Evolutionary conservation across 2,113 vertebrate genomes (phyloP).

Genomic region (Leptosomus discolor): DNA sequence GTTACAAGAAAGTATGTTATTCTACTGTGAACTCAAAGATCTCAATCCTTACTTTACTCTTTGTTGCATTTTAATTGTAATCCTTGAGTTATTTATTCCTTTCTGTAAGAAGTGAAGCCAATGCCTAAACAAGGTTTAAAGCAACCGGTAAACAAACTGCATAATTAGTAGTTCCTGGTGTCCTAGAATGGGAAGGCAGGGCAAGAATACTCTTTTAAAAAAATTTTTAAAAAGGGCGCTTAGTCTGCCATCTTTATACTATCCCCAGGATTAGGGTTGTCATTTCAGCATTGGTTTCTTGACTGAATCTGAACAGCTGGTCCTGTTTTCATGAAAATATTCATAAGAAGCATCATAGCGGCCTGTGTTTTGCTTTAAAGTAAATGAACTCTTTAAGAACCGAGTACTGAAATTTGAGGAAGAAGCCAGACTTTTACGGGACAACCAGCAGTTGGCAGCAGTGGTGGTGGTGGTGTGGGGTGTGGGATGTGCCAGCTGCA

Average conservation of each 20-base stretch:
- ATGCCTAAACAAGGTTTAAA: not conserved
- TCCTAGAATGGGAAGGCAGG: not conserved
- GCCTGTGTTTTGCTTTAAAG: not conserved
- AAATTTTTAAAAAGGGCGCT: not conserved
- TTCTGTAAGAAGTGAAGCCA: not conserved
- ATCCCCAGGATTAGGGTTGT: not conserved
- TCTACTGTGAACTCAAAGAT: not conserved
- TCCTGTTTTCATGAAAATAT: constrained; percentile 25
- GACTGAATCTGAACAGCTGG: not conserved
- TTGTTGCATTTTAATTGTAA: not conserved
- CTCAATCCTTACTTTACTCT: not conserved
- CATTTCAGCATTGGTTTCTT: not conserved
- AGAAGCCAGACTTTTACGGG: not conserved
- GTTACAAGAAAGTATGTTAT: not conserved
- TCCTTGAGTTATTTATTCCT: not conserved
- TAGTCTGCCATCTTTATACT: not conserved
- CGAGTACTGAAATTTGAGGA: not conserved
- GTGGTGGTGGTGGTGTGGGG: not conserved
- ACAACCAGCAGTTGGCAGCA: not conserved
- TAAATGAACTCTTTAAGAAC: not conserved
- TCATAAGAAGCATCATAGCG: not conserved
- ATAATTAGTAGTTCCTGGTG: not conserved
- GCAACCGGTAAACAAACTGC: not conserved
- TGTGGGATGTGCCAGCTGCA: not conserved
- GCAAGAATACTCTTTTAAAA: not conserved